Conservation (phyloP, 2,113 vertebrate genomes). For the Anguilla japonica region DNA sequence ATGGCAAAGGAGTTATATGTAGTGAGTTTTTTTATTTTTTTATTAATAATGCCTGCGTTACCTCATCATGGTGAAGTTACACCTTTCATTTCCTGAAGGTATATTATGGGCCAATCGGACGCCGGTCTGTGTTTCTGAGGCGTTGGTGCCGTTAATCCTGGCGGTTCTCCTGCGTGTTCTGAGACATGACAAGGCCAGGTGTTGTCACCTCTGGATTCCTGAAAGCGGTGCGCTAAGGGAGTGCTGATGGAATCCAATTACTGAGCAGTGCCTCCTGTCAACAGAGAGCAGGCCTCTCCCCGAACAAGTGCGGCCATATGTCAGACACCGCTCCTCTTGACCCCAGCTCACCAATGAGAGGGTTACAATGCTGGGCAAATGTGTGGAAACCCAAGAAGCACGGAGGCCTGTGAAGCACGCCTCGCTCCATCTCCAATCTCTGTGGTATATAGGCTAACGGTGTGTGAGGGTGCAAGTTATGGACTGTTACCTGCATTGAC, state of each 20-base stretch:
- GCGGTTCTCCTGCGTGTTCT: neutral
- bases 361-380: neutral
- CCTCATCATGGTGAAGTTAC: neutral
- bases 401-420: neutral
- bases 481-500: too few species aligned
- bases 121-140: neutral
- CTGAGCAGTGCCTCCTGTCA: constrained; percentile 33
- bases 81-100: neutral
- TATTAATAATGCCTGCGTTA: neutral
- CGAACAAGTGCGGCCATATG: neutral
- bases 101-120: too few species aligned
- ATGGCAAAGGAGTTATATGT: neutral
- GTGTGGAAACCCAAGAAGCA: neutral
- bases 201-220: constrained; percentile 17
- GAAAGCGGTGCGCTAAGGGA: constrained; percentile 30
- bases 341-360: neutral
- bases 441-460: neutral
- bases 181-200: constrained; percentile 29
- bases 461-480: neutral
- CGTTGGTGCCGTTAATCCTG: neutral
- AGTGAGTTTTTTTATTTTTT: neutral
- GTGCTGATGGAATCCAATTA: constrained; percentile 39
- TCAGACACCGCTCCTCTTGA: neutral
- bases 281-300: constrained; percentile 5
- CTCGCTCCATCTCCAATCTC: neutral